A percentile compares a stretch with the other conserved stretches of the same genome.
Conservation (phyloP, 2,888 invertebrate genomes). For the Dinocampus coccinellae region DNA sequence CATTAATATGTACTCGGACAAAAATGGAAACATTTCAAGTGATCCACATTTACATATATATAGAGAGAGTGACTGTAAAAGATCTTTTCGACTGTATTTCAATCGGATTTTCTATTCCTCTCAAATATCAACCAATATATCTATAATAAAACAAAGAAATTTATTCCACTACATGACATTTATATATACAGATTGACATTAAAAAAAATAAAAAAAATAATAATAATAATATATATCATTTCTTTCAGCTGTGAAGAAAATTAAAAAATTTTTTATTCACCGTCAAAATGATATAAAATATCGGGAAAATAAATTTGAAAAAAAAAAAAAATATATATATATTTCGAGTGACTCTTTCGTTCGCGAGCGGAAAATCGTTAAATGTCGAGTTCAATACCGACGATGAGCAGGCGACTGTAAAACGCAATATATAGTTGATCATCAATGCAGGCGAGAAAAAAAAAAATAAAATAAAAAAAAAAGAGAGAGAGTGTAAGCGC, state of each 20-base stretch:
- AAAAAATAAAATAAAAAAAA: too few relatives aligned
- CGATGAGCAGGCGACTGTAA: constrained; percentile 9
- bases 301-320: neutral
- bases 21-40: neutral
- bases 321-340: neutral
- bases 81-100: neutral
- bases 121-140: neutral
- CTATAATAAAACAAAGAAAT: neutral
- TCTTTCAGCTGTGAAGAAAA: neutral
- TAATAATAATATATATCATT: too few relatives aligned
- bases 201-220: too few relatives aligned
- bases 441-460: neutral
- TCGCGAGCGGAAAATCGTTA: constrained; percentile 2
- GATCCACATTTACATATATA: neutral
- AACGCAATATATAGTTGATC: constrained; percentile 31
- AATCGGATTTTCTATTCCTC: constrained; percentile 8
- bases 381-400: neutral
- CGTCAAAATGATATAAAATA: neutral
- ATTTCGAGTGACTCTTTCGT: neutral
- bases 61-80: neutral
- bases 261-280: neutral
- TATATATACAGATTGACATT: neutral
- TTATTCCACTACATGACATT: neutral
- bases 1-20: neutral
- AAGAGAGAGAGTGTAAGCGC: neutral